Base-by-base conservation (phyloP, 2,113 vertebrate genomes). In the Ophiodon elongatus region DNA sequence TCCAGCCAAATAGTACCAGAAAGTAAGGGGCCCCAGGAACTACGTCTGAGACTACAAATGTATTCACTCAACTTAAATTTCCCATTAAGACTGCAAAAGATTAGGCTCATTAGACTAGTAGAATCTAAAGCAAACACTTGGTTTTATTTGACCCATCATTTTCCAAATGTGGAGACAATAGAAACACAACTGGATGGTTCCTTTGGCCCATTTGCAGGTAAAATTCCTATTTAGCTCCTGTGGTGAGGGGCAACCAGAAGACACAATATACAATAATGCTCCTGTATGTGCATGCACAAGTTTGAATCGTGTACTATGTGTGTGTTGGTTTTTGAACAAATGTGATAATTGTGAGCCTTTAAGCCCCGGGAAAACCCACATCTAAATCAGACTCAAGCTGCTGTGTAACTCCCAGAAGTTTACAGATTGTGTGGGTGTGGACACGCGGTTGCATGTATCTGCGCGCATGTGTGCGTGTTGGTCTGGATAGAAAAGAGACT, bases 311-410 rank as follows among this genome's bases (percentile, higher is more conserved):
- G 76, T 80, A 13, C 54, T 75, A 54, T 66, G 19, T 80, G 76
- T 76, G 73, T 81, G 79, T 85, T 82, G 68, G 66, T 89, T 90
- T 87, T 86, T 76, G 35, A 83, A 86, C 67, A 84, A 85, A 76
- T 83, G 65, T 74, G 90, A 73, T 92, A 80, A 87, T 90, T 76
- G 47, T 76, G 76, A 92, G 84, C 81, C 64, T 88, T 85, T 93
- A 85, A 92, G 88, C 86, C 50, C 25, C 21, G 17, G 79, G 78
- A 88, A 90, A 88, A 80, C 63, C 80, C 64, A 76, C 79, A 76
- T 79, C 73, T 81, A 87, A 92, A 87, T 88, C 84, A 80, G 65
- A 83, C 86, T 85, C 83, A 91, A 92, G 86, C 91, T 91, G 85
- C 89, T 91, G 86, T 88, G 76, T 75, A 87, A 85, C 82, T 87